Conservation (phyloP, 2,888 invertebrate species). For the Drosophila suboccidentalis region DNA sequence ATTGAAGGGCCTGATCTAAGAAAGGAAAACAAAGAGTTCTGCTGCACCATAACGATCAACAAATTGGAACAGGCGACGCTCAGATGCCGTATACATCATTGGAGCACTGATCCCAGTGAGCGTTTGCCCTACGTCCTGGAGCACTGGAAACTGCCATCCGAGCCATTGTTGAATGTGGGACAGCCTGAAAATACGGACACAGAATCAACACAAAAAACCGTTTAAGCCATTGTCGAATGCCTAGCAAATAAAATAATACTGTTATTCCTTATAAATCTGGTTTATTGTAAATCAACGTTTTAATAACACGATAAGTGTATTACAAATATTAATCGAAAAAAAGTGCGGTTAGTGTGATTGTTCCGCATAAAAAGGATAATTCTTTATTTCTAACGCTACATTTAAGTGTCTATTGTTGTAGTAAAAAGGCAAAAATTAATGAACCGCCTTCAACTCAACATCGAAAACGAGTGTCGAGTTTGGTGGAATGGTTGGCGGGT, state of each 20-base stretch:
- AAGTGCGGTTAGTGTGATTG: constrained; percentile 15
- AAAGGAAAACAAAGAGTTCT: constrained; percentile 93
- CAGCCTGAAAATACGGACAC: not conserved
- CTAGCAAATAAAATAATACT: constrained; percentile 20
- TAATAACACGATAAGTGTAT: constrained; percentile 28
- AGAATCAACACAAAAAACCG: not conserved
- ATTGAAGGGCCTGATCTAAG: constrained; percentile 94
- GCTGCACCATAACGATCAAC: constrained; percentile 91
- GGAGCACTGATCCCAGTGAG: constrained; percentile 89
- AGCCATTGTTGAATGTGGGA: constrained; percentile 74
- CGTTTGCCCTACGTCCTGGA: constrained; percentile 86
- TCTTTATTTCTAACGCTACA: constrained; percentile 32
- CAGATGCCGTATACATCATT: constrained; percentile 92
- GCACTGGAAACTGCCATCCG: constrained; percentile 79
- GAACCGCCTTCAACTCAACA: constrained; percentile 93
- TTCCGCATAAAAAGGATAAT: constrained; percentile 10
- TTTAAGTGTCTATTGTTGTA: constrained; percentile 33
- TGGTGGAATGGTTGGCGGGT: constrained; percentile 94
- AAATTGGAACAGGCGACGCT: constrained; percentile 89
- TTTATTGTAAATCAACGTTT: constrained; percentile 57
- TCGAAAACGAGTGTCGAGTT: constrained; percentile 95
- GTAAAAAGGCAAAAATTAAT: constrained; percentile 59
- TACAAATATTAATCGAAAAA: constrained; percentile 19
- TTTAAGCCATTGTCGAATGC: too few relatives aligned
- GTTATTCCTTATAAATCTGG: constrained; percentile 23